Percentiles rank a stretch among this genome's conserved stretches.
Evolutionary conservation across 2,113 vertebrate genomes (phyloP).

Genomic region (Beaufortia kweichowensis): DNA sequence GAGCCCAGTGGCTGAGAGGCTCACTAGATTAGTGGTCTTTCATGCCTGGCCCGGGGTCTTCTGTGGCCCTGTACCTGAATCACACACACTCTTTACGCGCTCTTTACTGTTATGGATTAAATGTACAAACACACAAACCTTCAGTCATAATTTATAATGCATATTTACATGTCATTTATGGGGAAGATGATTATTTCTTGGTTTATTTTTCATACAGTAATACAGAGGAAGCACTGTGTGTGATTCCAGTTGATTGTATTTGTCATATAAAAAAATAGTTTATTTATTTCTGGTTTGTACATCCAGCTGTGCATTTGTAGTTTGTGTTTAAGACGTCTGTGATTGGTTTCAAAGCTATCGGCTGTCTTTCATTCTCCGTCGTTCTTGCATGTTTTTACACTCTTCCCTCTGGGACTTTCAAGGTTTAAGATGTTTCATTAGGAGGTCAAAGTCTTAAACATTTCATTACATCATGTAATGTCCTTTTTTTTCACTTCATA

Average conservation of each 20-base stretch:
- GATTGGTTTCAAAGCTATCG: not conserved
- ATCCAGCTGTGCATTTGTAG: too few species aligned
- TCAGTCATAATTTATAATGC: not conserved
- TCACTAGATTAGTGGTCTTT: conserved; percentile 57
- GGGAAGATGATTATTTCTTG: not conserved
- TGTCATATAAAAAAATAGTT: too few species aligned
- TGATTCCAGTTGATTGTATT: too few species aligned
- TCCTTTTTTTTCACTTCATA: conserved; percentile 30
- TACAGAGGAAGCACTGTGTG: too few species aligned
- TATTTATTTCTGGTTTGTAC: too few species aligned
- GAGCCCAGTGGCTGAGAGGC: conserved; percentile 56
- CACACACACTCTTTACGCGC: not conserved
- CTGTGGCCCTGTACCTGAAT: conserved; percentile 23
- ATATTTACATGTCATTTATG: not conserved
- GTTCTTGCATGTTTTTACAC: conserved; percentile 20
- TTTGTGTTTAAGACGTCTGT: not conserved
- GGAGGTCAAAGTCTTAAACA: conserved; percentile 45
- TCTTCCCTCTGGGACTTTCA: conserved; percentile 45
- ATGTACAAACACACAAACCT: not conserved
- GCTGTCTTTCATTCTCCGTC: not conserved
- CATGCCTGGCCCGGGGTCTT: conserved; percentile 30
- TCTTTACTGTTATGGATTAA: not conserved
- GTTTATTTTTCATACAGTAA: too few species aligned
- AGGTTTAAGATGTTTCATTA: conserved; percentile 53
- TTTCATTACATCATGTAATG: conserved; percentile 53